phyloP scores from a whole-genome alignment of 37 sponge, comb jelly and placozoan species.

The Bolinopsis microptera region DNA sequence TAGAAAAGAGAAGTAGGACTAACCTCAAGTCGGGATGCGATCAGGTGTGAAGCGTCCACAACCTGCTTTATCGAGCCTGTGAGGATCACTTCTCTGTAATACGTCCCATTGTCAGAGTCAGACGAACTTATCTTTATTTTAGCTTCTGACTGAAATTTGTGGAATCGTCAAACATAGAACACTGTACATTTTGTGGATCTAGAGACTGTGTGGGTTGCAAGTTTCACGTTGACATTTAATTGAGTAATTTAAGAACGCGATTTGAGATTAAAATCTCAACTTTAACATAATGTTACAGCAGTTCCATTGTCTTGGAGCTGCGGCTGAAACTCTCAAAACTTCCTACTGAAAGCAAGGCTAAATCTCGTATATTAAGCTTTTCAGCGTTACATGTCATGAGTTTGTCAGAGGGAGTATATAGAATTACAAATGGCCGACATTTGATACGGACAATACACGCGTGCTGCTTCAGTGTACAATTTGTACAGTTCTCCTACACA shows the following conservation, averaged over 20 bases:
- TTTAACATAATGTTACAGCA: too few species aligned
- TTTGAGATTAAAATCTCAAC: too few species aligned
- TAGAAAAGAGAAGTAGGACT: too few species aligned
- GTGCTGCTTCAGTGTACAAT: neutral
- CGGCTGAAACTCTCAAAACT: too few species aligned
- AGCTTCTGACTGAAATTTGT: slow-evolving; percentile 38
- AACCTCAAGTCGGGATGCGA: slow-evolving; percentile 10
- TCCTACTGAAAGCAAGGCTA: too few species aligned
- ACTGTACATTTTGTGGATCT: neutral
- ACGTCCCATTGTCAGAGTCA: slow-evolving; percentile 31
- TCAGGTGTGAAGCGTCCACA: slow-evolving; percentile 12
- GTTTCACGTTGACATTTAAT: too few species aligned
- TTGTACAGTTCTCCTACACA: neutral
- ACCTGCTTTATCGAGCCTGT: slow-evolving; percentile 11
- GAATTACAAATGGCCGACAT: neutral
- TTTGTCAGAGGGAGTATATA: neutral
- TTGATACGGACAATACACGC: neutral
- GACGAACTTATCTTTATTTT: slow-evolving; percentile 55
- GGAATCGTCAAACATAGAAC: neutral
- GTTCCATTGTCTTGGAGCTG: too few species aligned
- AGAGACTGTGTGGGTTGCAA: too few species aligned
- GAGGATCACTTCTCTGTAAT: slow-evolving; percentile 37
- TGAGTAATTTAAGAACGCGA: too few species aligned
- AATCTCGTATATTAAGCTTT: neutral
- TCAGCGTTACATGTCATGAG: neutral